These are phyloP conservation scores for Colletes gigas DNA, from an alignment of 1,140 invertebrate species.

Conservation along the genomic window DNA sequence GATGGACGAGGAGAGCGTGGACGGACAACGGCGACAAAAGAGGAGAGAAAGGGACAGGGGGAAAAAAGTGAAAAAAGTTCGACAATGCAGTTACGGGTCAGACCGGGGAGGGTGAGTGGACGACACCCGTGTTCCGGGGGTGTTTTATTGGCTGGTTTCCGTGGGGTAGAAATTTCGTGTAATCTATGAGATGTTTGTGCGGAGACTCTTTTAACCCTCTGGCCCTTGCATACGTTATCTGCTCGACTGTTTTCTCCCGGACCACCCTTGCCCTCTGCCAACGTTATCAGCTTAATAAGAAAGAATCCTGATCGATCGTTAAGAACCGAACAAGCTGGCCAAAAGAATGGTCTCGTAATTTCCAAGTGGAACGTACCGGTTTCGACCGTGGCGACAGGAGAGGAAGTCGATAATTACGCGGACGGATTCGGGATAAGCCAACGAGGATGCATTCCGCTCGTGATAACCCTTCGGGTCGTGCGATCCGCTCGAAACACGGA, in stretches of 20 bases:
- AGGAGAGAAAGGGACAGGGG: conserved; percentile 32
- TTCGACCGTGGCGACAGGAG: too few relatives aligned
- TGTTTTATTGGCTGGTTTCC: conserved; percentile 80
- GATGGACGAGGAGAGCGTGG: conserved; percentile 41
- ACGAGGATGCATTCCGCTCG: neutral
- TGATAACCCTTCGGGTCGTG: conserved; percentile 70
- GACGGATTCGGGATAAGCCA: neutral
- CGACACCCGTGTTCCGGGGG: conserved; percentile 69
- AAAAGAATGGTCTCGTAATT: too few relatives aligned
- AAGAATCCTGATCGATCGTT: neutral
- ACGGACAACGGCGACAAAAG: conserved; percentile 22
- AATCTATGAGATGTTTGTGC: conserved; percentile 70
- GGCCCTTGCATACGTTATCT: conserved; percentile 34
- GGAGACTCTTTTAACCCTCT: conserved; percentile 68
- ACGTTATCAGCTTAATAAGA: neutral
- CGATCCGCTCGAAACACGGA: conserved; percentile 49
- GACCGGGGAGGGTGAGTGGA: conserved; percentile 59
- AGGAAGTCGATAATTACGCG: neutral
- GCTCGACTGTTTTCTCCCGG: neutral
- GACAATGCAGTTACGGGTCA: conserved; percentile 74
- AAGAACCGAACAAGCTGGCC: too few relatives aligned
- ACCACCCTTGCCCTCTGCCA: too few relatives aligned
- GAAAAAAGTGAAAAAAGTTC: conserved; percentile 72
- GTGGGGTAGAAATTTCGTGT: conserved; percentile 76
- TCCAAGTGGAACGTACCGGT: too few relatives aligned